Evolutionary conservation across 2,888 invertebrate species (phyloP).

Genomic region (Microctonus hyperodae): DNA sequence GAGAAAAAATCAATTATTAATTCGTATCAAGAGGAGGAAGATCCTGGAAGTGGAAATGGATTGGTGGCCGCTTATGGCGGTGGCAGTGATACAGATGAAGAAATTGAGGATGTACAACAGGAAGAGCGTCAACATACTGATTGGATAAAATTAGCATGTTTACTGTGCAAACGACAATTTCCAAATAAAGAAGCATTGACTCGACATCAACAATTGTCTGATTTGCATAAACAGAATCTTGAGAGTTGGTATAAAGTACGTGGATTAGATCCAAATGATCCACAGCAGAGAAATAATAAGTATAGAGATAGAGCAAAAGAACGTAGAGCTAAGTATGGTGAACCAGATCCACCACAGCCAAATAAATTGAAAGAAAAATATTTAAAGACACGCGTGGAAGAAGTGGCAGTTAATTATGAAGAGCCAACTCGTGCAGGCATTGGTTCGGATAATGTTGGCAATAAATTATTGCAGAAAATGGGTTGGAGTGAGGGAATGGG

Average conservation of each 20-base stretch:
- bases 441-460: constrained; percentile 91
- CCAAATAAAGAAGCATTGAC: constrained; percentile 86
- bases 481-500: constrained; percentile 99
- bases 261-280: constrained; percentile 63
- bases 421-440: constrained; percentile 74
- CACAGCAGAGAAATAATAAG: constrained; percentile 61
- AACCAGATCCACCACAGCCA: constrained; percentile 80
- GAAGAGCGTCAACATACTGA: constrained; percentile 71
- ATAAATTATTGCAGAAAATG: constrained; percentile 96
- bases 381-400: constrained; percentile 68
- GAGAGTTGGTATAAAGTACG: constrained; percentile 65
- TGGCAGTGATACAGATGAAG: constrained; percentile 74
- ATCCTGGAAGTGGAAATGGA: constrained; percentile 61
- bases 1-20: constrained; percentile 72
- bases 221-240: constrained; percentile 91
- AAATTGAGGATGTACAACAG: constrained; percentile 71
- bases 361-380: constrained; percentile 78
- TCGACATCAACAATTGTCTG: constrained; percentile 92
- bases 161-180: constrained; percentile 95
- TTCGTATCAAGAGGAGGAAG: constrained; percentile 59
- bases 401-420: constrained; percentile 61
- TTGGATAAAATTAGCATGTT: constrained; percentile 88
- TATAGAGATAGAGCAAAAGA: constrained; percentile 98
- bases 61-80: constrained; percentile 82
- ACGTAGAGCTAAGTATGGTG: constrained; percentile 90